These are phyloP conservation scores for Bathynomus jamesi DNA, from an alignment of 1,140 invertebrate genomes.

Conservation along the genomic window DNA sequence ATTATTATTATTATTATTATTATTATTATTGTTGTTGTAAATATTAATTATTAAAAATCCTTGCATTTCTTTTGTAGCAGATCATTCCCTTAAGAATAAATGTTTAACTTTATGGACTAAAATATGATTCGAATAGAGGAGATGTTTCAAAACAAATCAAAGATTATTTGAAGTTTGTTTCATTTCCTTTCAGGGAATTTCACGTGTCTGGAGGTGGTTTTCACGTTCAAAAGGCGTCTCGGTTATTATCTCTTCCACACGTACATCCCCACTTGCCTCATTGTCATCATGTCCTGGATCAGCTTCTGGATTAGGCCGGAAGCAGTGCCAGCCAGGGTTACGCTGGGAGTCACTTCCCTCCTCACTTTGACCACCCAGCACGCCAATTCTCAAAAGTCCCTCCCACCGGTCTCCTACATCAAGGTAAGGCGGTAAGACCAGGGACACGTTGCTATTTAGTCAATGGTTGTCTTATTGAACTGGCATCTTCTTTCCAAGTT, in stretches of 20 bases:
- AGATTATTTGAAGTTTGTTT: too few species aligned
- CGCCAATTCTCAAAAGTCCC: slow-evolving; percentile 43
- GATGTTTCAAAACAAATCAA: too few species aligned
- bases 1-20: too few species aligned
- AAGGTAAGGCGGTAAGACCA: slow-evolving; percentile 39
- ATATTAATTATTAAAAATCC: neutral
- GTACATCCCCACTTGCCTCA: slow-evolving; percentile 43
- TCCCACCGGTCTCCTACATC: slow-evolving; percentile 44
- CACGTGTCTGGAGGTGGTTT: slow-evolving; percentile 42
- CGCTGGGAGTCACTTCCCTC: slow-evolving; percentile 42
- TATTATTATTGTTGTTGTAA: too few species aligned
- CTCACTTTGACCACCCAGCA: slow-evolving; percentile 43
- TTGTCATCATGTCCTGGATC: slow-evolving; percentile 45
- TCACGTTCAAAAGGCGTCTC: slow-evolving; percentile 40
- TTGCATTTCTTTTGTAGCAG: neutral
- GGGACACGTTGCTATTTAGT: neutral
- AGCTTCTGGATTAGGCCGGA: slow-evolving; percentile 44
- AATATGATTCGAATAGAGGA: too few species aligned
- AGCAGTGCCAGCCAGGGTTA: slow-evolving; percentile 43
- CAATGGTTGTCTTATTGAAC: neutral
- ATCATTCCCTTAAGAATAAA: neutral
- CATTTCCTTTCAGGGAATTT: slow-evolving; percentile 40
- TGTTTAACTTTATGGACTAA: neutral
- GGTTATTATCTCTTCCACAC: slow-evolving; percentile 44
- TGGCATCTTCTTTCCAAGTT: neutral